Conservation (phyloP, 2,113 vertebrate genomes). For the Rhea pennata region DNA sequence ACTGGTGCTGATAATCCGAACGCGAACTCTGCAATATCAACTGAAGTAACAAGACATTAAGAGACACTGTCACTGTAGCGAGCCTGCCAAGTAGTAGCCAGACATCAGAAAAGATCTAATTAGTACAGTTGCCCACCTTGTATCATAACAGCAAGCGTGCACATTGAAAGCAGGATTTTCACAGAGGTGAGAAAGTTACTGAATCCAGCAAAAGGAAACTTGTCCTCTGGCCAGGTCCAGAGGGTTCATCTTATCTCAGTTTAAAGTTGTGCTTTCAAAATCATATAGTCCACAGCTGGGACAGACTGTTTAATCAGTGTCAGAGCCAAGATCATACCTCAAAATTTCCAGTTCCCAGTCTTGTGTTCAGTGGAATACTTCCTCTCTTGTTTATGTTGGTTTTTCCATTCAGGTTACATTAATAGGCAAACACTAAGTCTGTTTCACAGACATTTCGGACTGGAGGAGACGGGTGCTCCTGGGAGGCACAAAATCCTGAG, state of each 20-base stretch:
- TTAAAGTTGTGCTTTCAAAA: neutral
- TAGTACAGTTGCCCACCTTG: neutral
- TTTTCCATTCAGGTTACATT: neutral
- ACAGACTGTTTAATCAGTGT: neutral
- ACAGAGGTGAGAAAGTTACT: neutral
- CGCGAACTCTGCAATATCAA: neutral
- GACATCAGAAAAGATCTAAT: neutral
- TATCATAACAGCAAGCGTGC: neutral
- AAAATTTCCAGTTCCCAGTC: neutral
- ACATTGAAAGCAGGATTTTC: neutral
- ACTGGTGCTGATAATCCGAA: neutral
- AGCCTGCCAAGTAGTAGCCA: neutral
- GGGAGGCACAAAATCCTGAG: neutral
- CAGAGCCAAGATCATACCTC: neutral
- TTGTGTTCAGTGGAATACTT: neutral
- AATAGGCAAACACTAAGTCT: neutral
- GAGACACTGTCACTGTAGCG: neutral
- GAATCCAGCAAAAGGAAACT: neutral
- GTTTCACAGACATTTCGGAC: neutral
- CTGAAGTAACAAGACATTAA: neutral
- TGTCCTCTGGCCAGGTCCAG: neutral
- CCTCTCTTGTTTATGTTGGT: neutral
- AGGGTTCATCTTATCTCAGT: neutral
- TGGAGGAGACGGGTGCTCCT: neutral
- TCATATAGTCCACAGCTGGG: neutral